Evolutionary conservation across 2,113 vertebrate species (phyloP).

Genomic region (Synodontis membranacea): DNA sequence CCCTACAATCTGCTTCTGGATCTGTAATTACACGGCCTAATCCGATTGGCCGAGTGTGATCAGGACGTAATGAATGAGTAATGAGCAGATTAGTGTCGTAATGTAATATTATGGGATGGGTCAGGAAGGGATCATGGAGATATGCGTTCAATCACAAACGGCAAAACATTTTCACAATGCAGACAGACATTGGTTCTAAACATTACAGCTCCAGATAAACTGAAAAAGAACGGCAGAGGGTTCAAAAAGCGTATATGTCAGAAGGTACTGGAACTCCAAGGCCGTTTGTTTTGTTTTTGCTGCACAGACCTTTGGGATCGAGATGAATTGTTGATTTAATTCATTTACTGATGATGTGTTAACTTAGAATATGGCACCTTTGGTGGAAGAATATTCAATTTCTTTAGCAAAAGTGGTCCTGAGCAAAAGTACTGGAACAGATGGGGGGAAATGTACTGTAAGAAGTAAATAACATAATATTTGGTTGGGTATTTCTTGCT

Average conservation of each 20-base stretch:
- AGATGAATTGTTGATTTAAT: neutral
- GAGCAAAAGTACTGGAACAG: neutral
- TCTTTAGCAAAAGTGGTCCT: too few species aligned
- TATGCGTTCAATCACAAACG: neutral
- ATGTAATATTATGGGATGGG: conserved; percentile 43
- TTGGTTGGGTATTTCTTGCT: neutral
- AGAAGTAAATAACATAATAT: too few species aligned
- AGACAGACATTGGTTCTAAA: neutral
- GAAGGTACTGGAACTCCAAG: neutral
- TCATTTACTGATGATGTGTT: neutral
- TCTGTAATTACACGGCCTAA: conserved; percentile 39
- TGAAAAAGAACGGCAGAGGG: neutral
- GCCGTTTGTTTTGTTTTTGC: neutral
- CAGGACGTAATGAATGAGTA: conserved; percentile 44
- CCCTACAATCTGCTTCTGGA: conserved; percentile 14
- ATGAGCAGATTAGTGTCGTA: conserved; percentile 43
- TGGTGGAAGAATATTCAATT: neutral
- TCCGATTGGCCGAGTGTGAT: conserved; percentile 41
- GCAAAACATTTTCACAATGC: neutral
- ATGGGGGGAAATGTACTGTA: too few species aligned
- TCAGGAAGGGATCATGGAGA: conserved; percentile 26
- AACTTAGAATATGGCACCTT: neutral
- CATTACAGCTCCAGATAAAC: neutral
- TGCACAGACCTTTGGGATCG: neutral
- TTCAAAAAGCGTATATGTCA: neutral